Percentiles rank a stretch among this genome's conserved stretches.
These are phyloP conservation scores for Mesodorylaimus sp. DNA, from an alignment of 2,888 invertebrate species.

Conservation along the genomic window DNA sequence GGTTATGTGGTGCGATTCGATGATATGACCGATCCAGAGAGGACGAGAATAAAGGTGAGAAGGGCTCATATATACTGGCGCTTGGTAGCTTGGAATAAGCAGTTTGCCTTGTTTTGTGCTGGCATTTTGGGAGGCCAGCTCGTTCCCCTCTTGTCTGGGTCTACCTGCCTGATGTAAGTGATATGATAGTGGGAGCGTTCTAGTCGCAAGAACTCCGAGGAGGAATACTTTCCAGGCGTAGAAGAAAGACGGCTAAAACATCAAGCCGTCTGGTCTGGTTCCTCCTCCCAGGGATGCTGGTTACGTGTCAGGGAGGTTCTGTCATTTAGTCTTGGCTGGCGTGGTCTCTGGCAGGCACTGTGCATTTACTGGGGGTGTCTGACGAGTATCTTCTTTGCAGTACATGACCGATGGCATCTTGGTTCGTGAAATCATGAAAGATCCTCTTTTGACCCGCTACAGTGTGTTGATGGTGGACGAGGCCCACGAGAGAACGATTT, in stretches of 20 bases:
- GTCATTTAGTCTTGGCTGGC: too few species aligned
- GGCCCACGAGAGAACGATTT: conserved; percentile 75
- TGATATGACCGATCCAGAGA: conserved; percentile 28
- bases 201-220: too few species aligned
- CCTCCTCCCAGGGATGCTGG: too few species aligned
- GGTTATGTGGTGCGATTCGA: conserved; percentile 63
- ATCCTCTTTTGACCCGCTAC: conserved; percentile 74
- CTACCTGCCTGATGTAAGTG: too few species aligned
- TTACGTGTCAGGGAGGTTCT: too few species aligned
- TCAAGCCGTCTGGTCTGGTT: too few species aligned
- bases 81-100: conserved; percentile 47
- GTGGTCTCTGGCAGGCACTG: too few species aligned
- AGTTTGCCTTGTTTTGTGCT: conserved; percentile 16
- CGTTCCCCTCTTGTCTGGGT: conserved; percentile 1
- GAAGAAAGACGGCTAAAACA: too few species aligned
- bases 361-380: too few species aligned
- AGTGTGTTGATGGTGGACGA: conserved; percentile 28
- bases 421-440: conserved; percentile 77
- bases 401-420: conserved; percentile 92
- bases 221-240: too few species aligned
- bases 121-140: conserved; percentile 9
- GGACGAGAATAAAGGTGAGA: conserved; percentile 34
- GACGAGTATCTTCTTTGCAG: conserved; percentile 41
- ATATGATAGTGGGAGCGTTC: too few species aligned
- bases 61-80: conserved; percentile 22